Base-by-base conservation (phyloP, 2,113 vertebrate genomes). In the Nycticryphes semicollaris region DNA sequence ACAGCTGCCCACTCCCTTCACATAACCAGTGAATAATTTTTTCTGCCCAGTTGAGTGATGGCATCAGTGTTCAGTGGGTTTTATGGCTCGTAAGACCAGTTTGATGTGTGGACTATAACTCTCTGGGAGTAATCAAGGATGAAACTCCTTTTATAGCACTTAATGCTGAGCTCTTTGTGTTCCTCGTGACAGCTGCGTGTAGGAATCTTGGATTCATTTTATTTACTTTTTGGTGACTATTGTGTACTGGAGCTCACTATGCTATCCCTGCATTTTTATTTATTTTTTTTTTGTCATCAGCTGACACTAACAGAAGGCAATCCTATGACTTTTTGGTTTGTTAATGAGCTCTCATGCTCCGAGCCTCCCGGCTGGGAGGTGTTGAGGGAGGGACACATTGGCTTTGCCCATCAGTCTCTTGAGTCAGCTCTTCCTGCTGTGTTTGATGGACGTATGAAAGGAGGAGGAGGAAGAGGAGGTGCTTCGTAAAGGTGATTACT, bases 351-450 rank as follows among this genome's bases (percentile, higher is more conserved):
- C 0, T 15, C 35, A 5, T 1, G 4, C 33, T 15, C 35, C 2
- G 12, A 54, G 20, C 47, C 21, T 23, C 57, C 76, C 21, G 21
- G 41, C 48, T 5, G 22, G 57, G 64, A 33, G 39, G 27, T 24
- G 41, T 16, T 3, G 57, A 19, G 30, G 57, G 39, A 54, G 18
- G 10, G 27, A 47, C 12, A 0, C 11, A 4, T 12, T 0, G 12
- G 60, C 14, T 39, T 37, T 39, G 35, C 30, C 3, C 64, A 12
- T 6, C 14, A 0, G 10, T 6, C n/a, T n/a, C 56, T 39, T 7
- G 1, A 3, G 20, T 1, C 6, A 5, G 47, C 57, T 57, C n/a
- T 25, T 62, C 74, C 22, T 2, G 2, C 23, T 4, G 22, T 6
- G 48, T 30, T 18, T n/a, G 56, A 9, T 17, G 48, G 54, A 7